These are phyloP conservation scores for Epinotia ramella DNA, from an alignment of 2,888 invertebrate species.

Conservation along the genomic window DNA sequence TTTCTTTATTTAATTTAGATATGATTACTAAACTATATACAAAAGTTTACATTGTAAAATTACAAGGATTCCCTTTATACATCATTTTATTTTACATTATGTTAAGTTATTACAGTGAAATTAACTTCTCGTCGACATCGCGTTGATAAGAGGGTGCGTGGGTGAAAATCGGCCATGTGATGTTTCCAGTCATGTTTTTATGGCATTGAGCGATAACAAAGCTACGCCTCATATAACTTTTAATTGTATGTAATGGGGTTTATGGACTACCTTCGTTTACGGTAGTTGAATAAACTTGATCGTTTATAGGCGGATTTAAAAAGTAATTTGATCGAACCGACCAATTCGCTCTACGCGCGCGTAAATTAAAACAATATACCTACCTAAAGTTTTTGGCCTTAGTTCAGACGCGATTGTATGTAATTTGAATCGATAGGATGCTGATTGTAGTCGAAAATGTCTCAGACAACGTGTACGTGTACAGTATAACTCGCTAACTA, in stretches of 20 bases:
- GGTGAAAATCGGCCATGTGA: constrained; percentile 76
- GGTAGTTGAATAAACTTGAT: constrained; percentile 17
- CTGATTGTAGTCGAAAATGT: neutral
- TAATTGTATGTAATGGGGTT: constrained; percentile 47
- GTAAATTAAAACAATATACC: neutral
- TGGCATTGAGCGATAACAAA: constrained; percentile 62
- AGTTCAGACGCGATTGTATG: neutral
- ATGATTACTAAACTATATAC: constrained; percentile 8
- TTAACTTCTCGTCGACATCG: constrained; percentile 53
- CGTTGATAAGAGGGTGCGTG: constrained; percentile 72
- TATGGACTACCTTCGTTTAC: constrained; percentile 24
- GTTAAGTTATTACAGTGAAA: constrained; percentile 47
- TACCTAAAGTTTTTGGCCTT: neutral
- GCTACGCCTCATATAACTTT: constrained; percentile 54
- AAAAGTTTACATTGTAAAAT: neutral
- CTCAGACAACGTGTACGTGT: neutral
- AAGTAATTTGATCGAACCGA: constrained; percentile 9
- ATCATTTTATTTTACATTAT: neutral
- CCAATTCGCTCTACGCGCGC: neutral
- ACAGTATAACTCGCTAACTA: neutral
- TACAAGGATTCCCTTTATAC: neutral
- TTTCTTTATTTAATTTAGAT: constrained; percentile 42
- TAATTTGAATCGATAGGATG: neutral
- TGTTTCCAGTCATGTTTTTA: constrained; percentile 69
- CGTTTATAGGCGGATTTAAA: constrained; percentile 5